Base-by-base conservation (phyloP, 2,113 vertebrate genomes). In the Procapra przewalskii region DNA sequence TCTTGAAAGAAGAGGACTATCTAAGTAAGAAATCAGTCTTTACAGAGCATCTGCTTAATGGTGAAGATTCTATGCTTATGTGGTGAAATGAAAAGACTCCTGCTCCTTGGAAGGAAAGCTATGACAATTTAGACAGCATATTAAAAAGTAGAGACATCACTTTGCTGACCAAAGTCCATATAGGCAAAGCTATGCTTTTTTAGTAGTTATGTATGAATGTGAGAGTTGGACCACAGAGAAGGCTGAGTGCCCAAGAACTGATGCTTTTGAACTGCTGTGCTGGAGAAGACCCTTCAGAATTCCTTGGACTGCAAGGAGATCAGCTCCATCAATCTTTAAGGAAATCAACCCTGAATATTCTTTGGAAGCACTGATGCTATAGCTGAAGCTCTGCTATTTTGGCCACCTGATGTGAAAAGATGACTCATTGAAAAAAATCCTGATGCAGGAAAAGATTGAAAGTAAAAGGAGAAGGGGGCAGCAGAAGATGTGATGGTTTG, bases 31-130 rank as follows among this genome's bases (percentile, higher is more conserved):
- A 62, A 59, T 60, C n/a, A 54, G 29, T 87, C 23, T 86, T 23
- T 25, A 6, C 25, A 23, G 10, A 60, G 10, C 13, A 10, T 29
- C 17, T 33, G 27, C 15, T 81, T 60, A 60, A 82, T 54, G 31
- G 6, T 85, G 40, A 88, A 64, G 25, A 29, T 2, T 31, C 0
- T 29, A 33, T 23, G 6, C 0, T 1, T 60, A 5, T 6, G 1
- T 48, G 25, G 3, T 36, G 12, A 77, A 77, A 43, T 43, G 43
- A 43, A 75, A 75, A 43, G 36, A 43, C 6, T 6, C 71, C 3
- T 77, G 36, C 36, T 77, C 71, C 36, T 77, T 43, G 36, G 6
- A 40, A 77, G 23, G 5, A 27, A 77, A 77, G 71, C 10, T 77
- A 43, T 43, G 12, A 77, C 12, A 43, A 27, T 3, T 23, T 77